Evolutionary conservation across 2,888 invertebrate species (phyloP), one percentile per base, ranked within the genome.

Genomic region (Ischnura elegans): DNA sequence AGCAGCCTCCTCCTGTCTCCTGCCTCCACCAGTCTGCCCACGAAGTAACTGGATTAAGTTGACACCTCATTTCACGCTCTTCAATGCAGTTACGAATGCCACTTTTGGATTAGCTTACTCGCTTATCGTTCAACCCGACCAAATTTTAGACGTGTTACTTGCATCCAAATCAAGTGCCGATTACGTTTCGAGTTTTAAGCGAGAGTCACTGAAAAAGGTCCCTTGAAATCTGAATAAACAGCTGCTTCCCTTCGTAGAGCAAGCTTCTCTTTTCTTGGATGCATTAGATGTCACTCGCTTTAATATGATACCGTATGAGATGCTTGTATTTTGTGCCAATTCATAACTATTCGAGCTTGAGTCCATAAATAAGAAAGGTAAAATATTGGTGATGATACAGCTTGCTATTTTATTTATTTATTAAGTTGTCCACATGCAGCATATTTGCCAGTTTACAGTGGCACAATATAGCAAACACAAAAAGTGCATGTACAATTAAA

Each of bases 21-120:
- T n/a, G n/a, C n/a, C n/a, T 36, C 0, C 36, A 25, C 0, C 36
- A 76, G 76, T 76, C 76, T 36, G 36, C 29, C 36, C 16, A 36
- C 76, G 29, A 76, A 76, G 36, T 76, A 76, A 76, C 36, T 36
- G 76, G 76, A 76, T 76, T 76, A 76, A n/a, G 2, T 13, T 76
- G 76, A 16, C 13, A 76, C 36, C 76, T 76, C 6, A 76, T 76
- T 76, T 76, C 76, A 76, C 76, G 76, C 76, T 76, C 76, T 76
- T 76, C 76, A 76, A 10, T 36, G 76, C 76, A 76, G 76, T 76
- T 76, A 76, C 36, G 36, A 10, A 25, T 76, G 76, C 16, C 76
- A 76, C 16, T 8, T 10, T 8, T 10, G 13, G 76, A 13, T 36
- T 13, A 76, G 76, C 13, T 76, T 36, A 13, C 3, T 29, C 36